Evolutionary conservation across 2,113 vertebrate genomes (phyloP).

Genomic region (Cinclus cinclus): DNA sequence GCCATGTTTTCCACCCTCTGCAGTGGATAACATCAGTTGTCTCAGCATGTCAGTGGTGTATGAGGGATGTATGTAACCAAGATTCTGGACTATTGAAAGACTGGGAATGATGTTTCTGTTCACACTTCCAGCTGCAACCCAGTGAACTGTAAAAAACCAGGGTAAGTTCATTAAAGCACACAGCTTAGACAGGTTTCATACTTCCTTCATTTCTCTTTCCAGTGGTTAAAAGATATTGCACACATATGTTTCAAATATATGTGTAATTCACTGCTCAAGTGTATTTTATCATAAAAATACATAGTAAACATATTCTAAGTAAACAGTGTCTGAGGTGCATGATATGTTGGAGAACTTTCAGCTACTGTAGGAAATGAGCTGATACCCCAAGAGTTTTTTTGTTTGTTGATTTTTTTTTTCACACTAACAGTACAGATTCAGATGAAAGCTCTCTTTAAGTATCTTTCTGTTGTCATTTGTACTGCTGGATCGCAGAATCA

Average conservation of each 20-base stretch:
- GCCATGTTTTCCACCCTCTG: background rate
- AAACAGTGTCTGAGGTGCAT: background rate
- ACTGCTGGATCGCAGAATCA: background rate
- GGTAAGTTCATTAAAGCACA: background rate
- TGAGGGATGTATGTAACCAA: background rate
- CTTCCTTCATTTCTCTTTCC: background rate
- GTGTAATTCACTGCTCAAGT: background rate
- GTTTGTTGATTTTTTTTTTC: background rate
- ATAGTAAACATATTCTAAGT: background rate
- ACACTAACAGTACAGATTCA: background rate
- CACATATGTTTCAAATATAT: background rate
- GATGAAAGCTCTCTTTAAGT: background rate
- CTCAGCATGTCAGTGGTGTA: background rate
- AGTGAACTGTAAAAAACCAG: background rate
- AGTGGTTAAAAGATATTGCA: background rate
- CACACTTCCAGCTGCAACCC: background rate
- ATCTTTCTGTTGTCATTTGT: background rate
- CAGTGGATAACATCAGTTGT: background rate
- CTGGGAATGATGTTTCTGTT: background rate
- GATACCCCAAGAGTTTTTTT: background rate
- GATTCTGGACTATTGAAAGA: background rate
- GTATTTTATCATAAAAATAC: background rate
- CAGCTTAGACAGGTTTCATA: background rate
- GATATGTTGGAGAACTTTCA: background rate
- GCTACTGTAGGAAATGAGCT: background rate